Evolutionary conservation across 2,888 invertebrate species (phyloP).

Genomic region (Lordiphosa fenestrarum): DNA sequence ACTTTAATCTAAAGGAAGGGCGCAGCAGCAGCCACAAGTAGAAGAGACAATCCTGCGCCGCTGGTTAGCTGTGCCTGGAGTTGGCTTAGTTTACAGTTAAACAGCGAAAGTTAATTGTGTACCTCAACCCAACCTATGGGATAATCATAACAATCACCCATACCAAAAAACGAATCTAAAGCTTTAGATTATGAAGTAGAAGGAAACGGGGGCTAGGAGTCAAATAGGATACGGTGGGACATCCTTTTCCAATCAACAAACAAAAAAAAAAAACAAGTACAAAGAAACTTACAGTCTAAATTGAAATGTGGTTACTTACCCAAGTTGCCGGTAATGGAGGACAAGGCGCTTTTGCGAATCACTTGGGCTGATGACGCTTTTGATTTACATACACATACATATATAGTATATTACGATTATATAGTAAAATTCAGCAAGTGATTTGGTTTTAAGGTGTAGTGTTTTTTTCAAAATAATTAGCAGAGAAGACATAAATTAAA

Average conservation of each 20-base stretch:
- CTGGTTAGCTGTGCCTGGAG: too few relatives aligned
- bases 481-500: conserved; percentile 7
- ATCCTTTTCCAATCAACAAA: conserved; percentile 44
- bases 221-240: background rate
- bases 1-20: too few relatives aligned
- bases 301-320: conserved; percentile 86
- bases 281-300: conserved; percentile 44
- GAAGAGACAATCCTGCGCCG: too few relatives aligned
- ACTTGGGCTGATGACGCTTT: conserved; percentile 81
- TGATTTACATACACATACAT: conserved; percentile 74
- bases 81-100: too few relatives aligned
- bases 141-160: too few relatives aligned
- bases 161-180: too few relatives aligned
- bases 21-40: too few relatives aligned
- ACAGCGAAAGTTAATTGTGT: too few relatives aligned
- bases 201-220: background rate
- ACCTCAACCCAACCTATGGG: too few relatives aligned
- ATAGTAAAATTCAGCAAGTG: conserved; percentile 61
- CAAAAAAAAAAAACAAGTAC: conserved; percentile 39
- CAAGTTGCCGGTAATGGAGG: conserved; percentile 93
- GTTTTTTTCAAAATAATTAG: conserved; percentile 23
- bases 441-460: conserved; percentile 38
- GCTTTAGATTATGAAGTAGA: background rate
- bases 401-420: conserved; percentile 56
- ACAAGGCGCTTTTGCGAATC: conserved; percentile 92